Conservation (phyloP, 1,140 invertebrate species). For the Pinna nobilis region DNA sequence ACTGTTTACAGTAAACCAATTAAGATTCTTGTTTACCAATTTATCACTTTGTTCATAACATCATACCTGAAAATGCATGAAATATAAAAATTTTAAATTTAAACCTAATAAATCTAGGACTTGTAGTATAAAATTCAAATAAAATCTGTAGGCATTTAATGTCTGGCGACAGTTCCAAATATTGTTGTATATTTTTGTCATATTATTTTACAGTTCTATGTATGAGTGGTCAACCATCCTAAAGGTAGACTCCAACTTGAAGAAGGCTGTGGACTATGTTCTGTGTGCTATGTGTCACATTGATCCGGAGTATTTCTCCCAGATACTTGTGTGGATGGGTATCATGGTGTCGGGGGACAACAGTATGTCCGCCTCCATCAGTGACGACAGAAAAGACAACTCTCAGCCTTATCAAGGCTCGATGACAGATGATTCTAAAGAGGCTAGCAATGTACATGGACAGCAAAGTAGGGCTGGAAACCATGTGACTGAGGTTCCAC, state of each 20-base stretch:
- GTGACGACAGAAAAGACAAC: slow-evolving; percentile 81
- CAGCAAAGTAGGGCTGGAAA: slow-evolving; percentile 16
- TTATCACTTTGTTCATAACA: too few relatives aligned
- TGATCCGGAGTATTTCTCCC: slow-evolving; percentile 84
- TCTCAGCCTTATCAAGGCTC: slow-evolving; percentile 62
- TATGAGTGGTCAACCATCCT: slow-evolving; percentile 85
- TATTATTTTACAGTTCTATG: slow-evolving; percentile 77
- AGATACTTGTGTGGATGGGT: slow-evolving; percentile 84
- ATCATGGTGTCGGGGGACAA: slow-evolving; percentile 78
- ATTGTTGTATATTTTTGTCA: background rate
- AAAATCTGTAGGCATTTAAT: too few relatives aligned
- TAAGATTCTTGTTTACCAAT: too few relatives aligned
- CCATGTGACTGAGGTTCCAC: slow-evolving; percentile 15
- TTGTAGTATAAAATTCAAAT: too few relatives aligned
- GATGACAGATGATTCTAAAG: slow-evolving; percentile 47
- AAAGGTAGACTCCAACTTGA: slow-evolving; percentile 80
- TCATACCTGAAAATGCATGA: too few relatives aligned
- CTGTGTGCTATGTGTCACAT: slow-evolving; percentile 90
- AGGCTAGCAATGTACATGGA: slow-evolving; percentile 49
- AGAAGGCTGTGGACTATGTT: slow-evolving; percentile 86
- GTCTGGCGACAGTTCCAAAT: background rate
- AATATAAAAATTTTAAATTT: too few relatives aligned
- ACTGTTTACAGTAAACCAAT: too few relatives aligned
- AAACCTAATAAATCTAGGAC: too few relatives aligned
- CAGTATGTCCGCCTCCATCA: slow-evolving; percentile 76